Evolutionary conservation across 2,888 invertebrate genomes (phyloP).

Genomic region (Thumatha senex): DNA sequence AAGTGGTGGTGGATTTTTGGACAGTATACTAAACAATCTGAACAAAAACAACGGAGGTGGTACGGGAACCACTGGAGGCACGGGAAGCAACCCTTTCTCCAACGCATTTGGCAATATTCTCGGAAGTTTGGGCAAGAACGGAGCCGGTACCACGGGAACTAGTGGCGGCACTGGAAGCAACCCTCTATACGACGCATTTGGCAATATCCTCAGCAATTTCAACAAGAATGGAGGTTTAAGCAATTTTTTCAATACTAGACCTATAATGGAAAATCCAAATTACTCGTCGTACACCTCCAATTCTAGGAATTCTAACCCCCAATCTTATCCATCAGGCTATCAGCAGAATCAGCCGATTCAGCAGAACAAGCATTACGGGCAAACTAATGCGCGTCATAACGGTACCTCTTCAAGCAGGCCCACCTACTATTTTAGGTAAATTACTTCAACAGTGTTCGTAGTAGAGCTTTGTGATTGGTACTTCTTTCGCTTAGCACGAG

Average conservation of each 20-base stretch:
- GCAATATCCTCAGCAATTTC: slow-evolving; percentile 66
- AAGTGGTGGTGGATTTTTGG: slow-evolving; percentile 50
- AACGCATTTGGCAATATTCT: slow-evolving; percentile 59
- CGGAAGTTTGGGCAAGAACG: slow-evolving; percentile 55
- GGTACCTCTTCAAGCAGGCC: slow-evolving; percentile 65
- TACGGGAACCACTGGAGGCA: slow-evolving; percentile 30
- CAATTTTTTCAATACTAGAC: slow-evolving; percentile 70
- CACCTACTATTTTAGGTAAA: slow-evolving; percentile 75
- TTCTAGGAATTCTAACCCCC: slow-evolving; percentile 67
- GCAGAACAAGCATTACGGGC: slow-evolving; percentile 67
- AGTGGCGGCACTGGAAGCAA: slow-evolving; percentile 19
- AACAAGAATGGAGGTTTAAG: slow-evolving; percentile 47
- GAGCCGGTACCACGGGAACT: slow-evolving; percentile 32
- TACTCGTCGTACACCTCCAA: slow-evolving; percentile 66
- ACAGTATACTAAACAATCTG: slow-evolving; percentile 55
- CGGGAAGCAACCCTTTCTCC: slow-evolving; percentile 30
- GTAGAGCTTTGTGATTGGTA: slow-evolving; percentile 35
- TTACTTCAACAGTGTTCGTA: slow-evolving; percentile 30
- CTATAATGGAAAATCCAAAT: slow-evolving; percentile 74
- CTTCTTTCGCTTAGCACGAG: slow-evolving; percentile 32
- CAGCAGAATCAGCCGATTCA: slow-evolving; percentile 60
- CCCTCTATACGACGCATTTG: slow-evolving; percentile 38
- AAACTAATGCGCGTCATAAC: slow-evolving; percentile 54
- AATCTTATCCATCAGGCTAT: slow-evolving; percentile 70
- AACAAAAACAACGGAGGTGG: slow-evolving; percentile 57